Evolutionary conservation across 2,888 invertebrate species (phyloP).

Genomic region (Synanthedon vespiformis): DNA sequence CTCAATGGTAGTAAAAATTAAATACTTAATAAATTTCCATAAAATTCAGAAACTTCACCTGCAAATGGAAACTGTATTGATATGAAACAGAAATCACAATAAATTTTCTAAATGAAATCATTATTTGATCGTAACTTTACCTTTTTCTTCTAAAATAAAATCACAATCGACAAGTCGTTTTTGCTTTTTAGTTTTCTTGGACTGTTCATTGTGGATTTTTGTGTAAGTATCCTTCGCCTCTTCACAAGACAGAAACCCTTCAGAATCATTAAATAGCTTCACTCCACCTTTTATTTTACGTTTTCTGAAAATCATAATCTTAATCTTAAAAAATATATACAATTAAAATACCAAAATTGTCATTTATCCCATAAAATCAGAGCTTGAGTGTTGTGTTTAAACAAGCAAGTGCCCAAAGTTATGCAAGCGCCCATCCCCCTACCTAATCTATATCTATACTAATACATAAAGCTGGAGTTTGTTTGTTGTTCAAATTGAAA

Average conservation of each 20-base stretch:
- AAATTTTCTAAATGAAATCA: no score
- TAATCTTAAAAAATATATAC: not conserved
- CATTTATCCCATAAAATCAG: no score
- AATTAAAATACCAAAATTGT: not conserved
- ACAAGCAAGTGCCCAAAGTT: no score
- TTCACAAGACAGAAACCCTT: constrained; percentile 43
- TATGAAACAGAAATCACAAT: not conserved
- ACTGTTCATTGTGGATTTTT: constrained; percentile 34
- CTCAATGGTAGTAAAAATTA: no score
- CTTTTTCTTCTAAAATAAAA: constrained; percentile 21
- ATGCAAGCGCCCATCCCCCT: no score
- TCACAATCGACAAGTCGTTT: constrained; percentile 18
- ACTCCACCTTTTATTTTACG: constrained; percentile 53
- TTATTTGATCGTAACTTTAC: constrained; percentile 14
- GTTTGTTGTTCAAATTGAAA: no score
- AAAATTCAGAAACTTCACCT: not conserved
- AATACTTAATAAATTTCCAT: no score
- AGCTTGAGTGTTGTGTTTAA: no score
- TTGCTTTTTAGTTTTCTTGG: constrained; percentile 33
- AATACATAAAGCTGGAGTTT: no score
- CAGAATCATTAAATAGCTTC: constrained; percentile 54
- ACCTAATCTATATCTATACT: no score
- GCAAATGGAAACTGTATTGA: not conserved
- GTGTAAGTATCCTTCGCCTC: constrained; percentile 39
- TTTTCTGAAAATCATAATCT: constrained; percentile 25